Evolutionary conservation across 2,888 invertebrate genomes (phyloP), one percentile per base, ranked within the genome.

Genomic region (Ditylenchus weischeri): DNA sequence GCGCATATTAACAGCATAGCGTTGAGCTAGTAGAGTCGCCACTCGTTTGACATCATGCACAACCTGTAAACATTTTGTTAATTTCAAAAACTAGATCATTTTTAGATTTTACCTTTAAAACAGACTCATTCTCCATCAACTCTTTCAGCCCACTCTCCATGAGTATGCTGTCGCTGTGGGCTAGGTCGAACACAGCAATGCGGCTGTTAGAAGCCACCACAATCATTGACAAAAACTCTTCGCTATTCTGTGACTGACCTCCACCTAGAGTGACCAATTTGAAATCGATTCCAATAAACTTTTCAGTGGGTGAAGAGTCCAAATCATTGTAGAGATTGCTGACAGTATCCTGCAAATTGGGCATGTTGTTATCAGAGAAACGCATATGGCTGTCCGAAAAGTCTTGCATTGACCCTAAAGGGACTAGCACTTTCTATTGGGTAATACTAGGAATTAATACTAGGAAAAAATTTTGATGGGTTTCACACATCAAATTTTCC

Each of bases 181-280:
- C 79, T 19, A 82, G 69, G 57, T 82, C 82, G 63, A 82, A 81
- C 49, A 82, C 77, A 61, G 75, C 77, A 62, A 81, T 75, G 58
- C 89, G 90, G 64, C 88, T 88, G 81, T 89, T 88, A 1, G 91
- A 90, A 18, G 91, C 92, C 54, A 86, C 75, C 68, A 85, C 84
- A 83, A 93, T 88, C 62, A 93, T 85, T 2, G 93, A 92, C 70
- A 93, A 86, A 77, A 91, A 90, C 83, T 93, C 93, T 62, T 91
- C 91, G 1, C 89, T 86, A 23, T 35, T 29, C 59, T 69, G 62
- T 48, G 61, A 8, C 29, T 7, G 86, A 29, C 73, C 72, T 10
- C 73, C 72, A 29, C 93, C 93, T 70, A 93, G 86, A 85, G 92
- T 93, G 64, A 93, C 90, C 19, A 93, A 92, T 86, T 94, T 93